Conservation (phyloP, 2,888 invertebrate species). For the Eupithecia inturbata region DNA sequence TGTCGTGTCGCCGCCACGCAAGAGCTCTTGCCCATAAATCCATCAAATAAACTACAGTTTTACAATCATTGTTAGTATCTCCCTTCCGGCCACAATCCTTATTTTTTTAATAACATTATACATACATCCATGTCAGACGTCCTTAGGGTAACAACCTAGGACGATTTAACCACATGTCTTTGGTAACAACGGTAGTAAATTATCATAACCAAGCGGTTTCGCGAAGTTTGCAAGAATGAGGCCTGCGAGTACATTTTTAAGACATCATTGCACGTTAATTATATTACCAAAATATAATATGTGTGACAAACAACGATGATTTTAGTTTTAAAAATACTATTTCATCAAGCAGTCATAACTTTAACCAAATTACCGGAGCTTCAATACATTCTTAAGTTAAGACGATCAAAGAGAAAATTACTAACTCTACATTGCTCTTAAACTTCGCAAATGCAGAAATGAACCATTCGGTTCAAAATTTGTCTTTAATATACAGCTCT, state of each 20-base stretch:
- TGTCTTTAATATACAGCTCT: not conserved
- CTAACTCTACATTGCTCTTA: not conserved
- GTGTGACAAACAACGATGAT: too few relatives aligned
- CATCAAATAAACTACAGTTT: slow-evolving; percentile 60
- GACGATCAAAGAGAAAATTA: not conserved
- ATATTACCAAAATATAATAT: too few relatives aligned
- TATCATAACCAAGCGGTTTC: not conserved
- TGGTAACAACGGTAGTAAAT: not conserved
- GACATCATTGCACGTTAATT: not conserved
- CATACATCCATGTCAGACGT: not conserved
- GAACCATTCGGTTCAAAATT: not conserved
- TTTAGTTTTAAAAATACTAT: too few relatives aligned
- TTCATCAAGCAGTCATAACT: too few relatives aligned
- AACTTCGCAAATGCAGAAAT: not conserved
- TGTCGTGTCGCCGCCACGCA: slow-evolving; percentile 49
- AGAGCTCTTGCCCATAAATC: slow-evolving; percentile 59
- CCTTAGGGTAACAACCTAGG: not conserved
- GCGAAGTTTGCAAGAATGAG: not conserved
- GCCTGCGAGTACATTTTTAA: not conserved
- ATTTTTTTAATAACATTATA: slow-evolving; percentile 29
- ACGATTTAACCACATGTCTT: too few relatives aligned
- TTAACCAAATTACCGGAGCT: not conserved
- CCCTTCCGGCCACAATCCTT: slow-evolving; percentile 47
- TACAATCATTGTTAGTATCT: slow-evolving; percentile 50
- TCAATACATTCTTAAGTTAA: not conserved